Base-by-base conservation (phyloP, 1,140 invertebrate species). In the Aphidius gifuensis region DNA sequence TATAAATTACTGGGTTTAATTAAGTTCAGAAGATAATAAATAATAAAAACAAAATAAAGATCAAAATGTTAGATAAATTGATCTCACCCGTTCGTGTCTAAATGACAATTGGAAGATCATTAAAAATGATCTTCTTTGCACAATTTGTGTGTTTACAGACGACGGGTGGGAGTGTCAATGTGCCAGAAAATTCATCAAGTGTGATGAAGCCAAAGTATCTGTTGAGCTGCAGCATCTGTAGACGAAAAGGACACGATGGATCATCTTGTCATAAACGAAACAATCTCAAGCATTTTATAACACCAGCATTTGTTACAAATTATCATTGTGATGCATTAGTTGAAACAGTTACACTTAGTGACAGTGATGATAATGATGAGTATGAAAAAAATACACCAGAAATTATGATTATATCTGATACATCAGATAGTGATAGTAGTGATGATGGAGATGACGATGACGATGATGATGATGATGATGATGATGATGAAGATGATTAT, bases 81-180 rank as follows among this genome's bases (percentile, higher is more conserved):
- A 58, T 23, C 47, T 58, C 56, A 47, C 56, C 44, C 44, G 56
- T 58, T 32, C 23, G 23, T 32, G 23, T 32, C 23, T 32, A 32
- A 32, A 32, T 32, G 23, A 32, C 23, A 32, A 32, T 32, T 32
- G 23, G 4, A 32, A 32, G 23, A 32, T 32, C 23, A 32, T 32
- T 2, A 32, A 32, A 32, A 32, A 32, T 32, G 23, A 32, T 32
- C 23, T 3, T 32, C 23, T 3, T 32, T 32, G 23, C 44, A 45
- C 47, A 40, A 58, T 47, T 47, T 47, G 9, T 49, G 56, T 58
- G 38, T 45, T 47, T 47, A 9, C 44, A 49, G 44, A 49, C 56
- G 56, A 47, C 56, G 53, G 53, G 53, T 55, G 53, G 43, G 53
- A 55, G 40, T 23, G 16, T 55, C 21, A 55, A 43, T 43, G 39